Evolutionary conservation across 2,797 vertebrate species (phyloP).

Genomic region (Premnoplex brunnescens): DNA sequence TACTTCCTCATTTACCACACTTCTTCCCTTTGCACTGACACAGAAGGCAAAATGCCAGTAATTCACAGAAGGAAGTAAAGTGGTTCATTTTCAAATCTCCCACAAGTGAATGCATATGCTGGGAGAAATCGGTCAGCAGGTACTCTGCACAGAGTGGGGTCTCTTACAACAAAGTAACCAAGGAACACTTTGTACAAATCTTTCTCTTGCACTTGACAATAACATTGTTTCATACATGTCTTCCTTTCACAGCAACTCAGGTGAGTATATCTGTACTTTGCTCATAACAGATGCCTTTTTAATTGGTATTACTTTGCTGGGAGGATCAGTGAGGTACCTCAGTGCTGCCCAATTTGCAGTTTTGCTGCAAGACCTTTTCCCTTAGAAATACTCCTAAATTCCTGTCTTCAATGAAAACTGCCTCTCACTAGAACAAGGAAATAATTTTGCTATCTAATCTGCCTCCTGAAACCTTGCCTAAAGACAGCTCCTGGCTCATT

Average conservation of each 20-base stretch:
- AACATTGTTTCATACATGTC: neutral
- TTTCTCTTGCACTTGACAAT: neutral
- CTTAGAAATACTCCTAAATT: constrained; percentile 48
- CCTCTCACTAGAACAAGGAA: constrained; percentile 37
- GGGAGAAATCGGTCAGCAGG: neutral
- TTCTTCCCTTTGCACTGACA: neutral
- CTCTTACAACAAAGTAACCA: neutral
- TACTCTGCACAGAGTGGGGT: neutral
- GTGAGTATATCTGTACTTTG: neutral
- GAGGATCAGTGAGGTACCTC: constrained; percentile 29
- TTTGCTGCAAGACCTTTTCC: constrained; percentile 47
- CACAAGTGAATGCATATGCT: neutral
- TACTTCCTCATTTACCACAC: neutral
- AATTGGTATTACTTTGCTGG: constrained; percentile 37
- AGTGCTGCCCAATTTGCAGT: neutral
- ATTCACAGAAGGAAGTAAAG: neutral
- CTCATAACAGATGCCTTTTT: neutral
- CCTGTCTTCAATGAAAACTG: constrained; percentile 45
- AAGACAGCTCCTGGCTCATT: constrained; percentile 31
- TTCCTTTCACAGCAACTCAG: neutral
- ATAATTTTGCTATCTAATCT: constrained; percentile 55
- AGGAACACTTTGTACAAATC: neutral
- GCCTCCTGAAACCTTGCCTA: constrained; percentile 38
- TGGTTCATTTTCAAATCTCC: neutral
- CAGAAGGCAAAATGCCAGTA: neutral